Evolutionary conservation across 1,140 invertebrate species (phyloP).

Genomic region (Leptoteleia sp.): DNA sequence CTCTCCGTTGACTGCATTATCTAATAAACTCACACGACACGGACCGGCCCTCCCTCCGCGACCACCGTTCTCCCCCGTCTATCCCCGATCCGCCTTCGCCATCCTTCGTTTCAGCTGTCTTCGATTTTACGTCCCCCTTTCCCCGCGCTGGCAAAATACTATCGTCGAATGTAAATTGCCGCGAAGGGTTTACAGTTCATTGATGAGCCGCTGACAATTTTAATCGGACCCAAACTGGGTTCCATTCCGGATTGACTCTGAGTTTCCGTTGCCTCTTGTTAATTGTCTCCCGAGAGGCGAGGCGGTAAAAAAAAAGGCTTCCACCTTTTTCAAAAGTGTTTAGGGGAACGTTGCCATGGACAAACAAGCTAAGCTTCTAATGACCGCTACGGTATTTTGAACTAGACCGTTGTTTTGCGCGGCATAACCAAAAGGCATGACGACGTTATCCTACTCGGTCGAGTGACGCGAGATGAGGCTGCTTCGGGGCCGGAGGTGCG

Average conservation of each 20-base stretch:
- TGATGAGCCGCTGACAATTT: no score
- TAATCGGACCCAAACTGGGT: no score
- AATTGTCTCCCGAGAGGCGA: no score
- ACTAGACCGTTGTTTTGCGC: constrained; percentile 9
- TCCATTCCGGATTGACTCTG: no score
- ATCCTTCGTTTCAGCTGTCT: constrained; percentile 23
- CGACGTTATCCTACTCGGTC: constrained; percentile 29
- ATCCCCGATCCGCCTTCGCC: no score
- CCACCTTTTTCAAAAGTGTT: no score
- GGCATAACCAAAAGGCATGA: constrained; percentile 26
- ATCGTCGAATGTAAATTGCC: no score
- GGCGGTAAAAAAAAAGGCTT: no score
- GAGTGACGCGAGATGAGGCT: constrained; percentile 43
- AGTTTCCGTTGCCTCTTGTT: no score
- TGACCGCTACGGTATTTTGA: constrained; percentile 1
- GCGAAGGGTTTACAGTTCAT: no score
- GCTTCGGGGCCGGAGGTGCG: constrained; percentile 67
- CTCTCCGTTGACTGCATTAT: constrained; percentile 77
- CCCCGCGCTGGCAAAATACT: no score
- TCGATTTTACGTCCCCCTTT: constrained; percentile 52
- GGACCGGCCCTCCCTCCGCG: constrained; percentile 6
- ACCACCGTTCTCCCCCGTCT: not conserved
- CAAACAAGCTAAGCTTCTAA: constrained; percentile 14
- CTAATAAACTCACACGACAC: constrained; percentile 73
- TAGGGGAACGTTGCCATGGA: not conserved